Evolutionary conservation across 1,140 invertebrate genomes (phyloP), one percentile per base, ranked within the genome.

Genomic region (Achroia grisella): DNA sequence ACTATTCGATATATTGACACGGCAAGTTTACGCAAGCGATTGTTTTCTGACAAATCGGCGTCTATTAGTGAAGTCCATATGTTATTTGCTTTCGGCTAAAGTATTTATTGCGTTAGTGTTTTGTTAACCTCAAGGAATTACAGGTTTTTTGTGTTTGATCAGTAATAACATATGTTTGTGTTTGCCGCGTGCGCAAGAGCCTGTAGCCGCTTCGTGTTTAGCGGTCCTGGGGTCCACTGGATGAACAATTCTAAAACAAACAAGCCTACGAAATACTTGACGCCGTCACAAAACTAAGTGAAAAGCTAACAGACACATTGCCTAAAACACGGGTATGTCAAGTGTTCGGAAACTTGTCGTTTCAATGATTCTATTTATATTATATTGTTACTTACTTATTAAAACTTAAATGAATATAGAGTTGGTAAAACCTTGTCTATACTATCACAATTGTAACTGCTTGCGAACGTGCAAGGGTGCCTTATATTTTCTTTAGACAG

Each of bases 101-200:
- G 64, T 71, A 73, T 77, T 74, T 77, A 77, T 81, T 75, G 73
- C 71, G 74, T 58, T 65, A 59, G 52, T 79, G 74, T 82, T 79
- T 63, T 79, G 56, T 76, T 82, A 82, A 82, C 78, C 75, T 82
- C 73, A 76, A 69, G 67, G 57, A 68, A 79, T 71, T 72, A 82
- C 75, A 68, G 72, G 78, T 82, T 82, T 75, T 67, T 63, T 42
- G 41, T 82, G 64, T 82, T 82, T 82, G 74, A 71, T 48, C 62
- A 82, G 73, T 67, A 79, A 82, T 82, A 74, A 72, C 70, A 77
- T 62, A 52, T 79, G 71, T 78, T 76, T 71, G 73, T 23, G 61
- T 35, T 67, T 69, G 46, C 52, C 41, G 46, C 35, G 46, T 63
- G 55, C 63, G 62, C 66, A 62, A 63, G 71, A 68, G 57, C 62